phyloP scores from a whole-genome alignment of 2,113 vertebrate genomes.

The Sardina pilchardus region DNA sequence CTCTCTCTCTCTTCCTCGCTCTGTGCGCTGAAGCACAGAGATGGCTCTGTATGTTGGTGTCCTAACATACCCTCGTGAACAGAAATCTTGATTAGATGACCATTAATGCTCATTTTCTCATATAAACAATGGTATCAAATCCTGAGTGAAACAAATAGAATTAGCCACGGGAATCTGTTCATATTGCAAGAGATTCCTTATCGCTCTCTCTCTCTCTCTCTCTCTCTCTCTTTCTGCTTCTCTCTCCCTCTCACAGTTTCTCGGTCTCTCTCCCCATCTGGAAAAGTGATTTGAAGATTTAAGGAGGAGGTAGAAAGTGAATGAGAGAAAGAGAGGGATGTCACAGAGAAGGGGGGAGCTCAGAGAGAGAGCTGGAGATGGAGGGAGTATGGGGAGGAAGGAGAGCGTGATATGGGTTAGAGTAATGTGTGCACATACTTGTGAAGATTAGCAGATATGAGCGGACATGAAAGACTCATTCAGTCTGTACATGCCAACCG shows the following conservation, averaged over 20 bases:
- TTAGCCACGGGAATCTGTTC: constrained; percentile 65
- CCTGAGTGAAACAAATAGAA: constrained; percentile 61
- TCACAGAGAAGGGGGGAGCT: not conserved
- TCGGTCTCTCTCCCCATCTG: not conserved
- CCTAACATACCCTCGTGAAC: constrained; percentile 29
- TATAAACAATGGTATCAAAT: constrained; percentile 65
- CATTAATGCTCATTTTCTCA: constrained; percentile 43
- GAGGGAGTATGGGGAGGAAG: not conserved
- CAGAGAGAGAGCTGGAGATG: not conserved
- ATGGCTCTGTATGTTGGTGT: constrained; percentile 50
- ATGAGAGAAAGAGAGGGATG: not conserved
- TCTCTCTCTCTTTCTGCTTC: not conserved
- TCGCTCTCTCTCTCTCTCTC: not conserved
- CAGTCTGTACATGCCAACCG: constrained; percentile 2
- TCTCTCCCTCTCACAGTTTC: not conserved
- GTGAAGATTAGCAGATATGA: constrained; percentile 61
- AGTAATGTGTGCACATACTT: constrained; percentile 62
- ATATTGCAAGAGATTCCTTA: constrained; percentile 37
- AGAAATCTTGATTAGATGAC: constrained; percentile 47
- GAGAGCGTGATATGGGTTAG: constrained; percentile 24
- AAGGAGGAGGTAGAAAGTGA: not conserved
- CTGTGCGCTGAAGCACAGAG: constrained; percentile 32
- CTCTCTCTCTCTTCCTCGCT: not conserved
- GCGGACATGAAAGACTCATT: constrained; percentile 24
- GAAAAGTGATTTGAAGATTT: not conserved